phyloP scores from a whole-genome alignment of 2,888 invertebrate species.

The Gandaritis pyraliata region DNA sequence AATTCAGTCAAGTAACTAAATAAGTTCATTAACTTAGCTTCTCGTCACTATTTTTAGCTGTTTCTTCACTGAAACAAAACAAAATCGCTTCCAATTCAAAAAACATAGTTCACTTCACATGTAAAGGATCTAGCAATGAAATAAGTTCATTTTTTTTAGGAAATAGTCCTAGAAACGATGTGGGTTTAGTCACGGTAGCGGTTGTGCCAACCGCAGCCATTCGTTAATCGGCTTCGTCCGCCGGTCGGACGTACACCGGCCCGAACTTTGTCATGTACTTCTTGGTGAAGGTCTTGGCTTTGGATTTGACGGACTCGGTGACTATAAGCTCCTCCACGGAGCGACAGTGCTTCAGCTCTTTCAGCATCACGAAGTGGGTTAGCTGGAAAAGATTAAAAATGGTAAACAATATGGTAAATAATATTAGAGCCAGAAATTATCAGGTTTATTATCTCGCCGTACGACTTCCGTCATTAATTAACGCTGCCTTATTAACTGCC shows the following conservation, averaged over 20 bases:
- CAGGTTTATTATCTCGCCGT: no score
- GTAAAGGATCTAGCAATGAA: constrained; percentile 12
- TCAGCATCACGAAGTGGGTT: constrained; percentile 97
- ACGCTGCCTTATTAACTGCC: no score
- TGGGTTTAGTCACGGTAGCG: constrained; percentile 18
- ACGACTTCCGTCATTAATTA: no score
- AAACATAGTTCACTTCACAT: constrained; percentile 6
- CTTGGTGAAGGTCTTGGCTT: constrained; percentile 96
- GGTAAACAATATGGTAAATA: not conserved
- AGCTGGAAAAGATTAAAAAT: constrained; percentile 82
- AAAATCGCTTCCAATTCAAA: not conserved
- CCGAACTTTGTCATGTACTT: constrained; percentile 99
- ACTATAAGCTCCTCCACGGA: constrained; percentile 93
- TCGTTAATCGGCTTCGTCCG: constrained; percentile 85
- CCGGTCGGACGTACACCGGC: constrained; percentile 88
- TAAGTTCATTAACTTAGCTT: no score
- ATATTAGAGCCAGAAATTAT: no score
- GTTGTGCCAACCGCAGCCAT: constrained; percentile 18
- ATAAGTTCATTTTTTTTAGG: constrained; percentile 12
- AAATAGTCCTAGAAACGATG: constrained; percentile 24
- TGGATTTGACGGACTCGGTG: constrained; percentile 96
- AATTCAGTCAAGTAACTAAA: no score
- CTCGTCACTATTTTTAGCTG: no score
- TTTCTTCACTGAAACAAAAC: no score
- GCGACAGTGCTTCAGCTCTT: constrained; percentile 96